phyloP scores from a whole-genome alignment of 2,797 vertebrate species.

The Micromesistius poutassou region DNA sequence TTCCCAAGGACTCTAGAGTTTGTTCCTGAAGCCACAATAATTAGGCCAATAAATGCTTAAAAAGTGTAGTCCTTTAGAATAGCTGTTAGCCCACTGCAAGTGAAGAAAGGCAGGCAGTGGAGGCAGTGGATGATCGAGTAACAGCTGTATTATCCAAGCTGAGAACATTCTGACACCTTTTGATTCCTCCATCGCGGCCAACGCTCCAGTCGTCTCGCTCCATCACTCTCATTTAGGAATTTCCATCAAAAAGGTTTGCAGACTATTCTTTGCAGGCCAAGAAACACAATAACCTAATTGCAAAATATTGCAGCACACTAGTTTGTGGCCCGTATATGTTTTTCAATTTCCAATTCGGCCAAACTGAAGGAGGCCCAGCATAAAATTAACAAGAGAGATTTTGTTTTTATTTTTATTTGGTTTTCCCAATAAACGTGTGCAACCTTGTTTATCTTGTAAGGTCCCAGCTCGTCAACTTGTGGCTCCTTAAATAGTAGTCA shows the following conservation, averaged over 20 bases:
- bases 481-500: conserved; percentile 24
- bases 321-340: conserved; percentile 27
- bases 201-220: conserved; percentile 26
- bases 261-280: conserved; percentile 34
- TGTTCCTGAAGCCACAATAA: conserved; percentile 41
- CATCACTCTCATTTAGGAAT: conserved; percentile 32
- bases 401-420: conserved; percentile 20
- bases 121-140: conserved; percentile 40
- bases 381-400: conserved; percentile 23
- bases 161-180: conserved; percentile 40
- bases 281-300: conserved; percentile 43
- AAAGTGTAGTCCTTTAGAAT: conserved; percentile 43
- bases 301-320: conserved; percentile 36
- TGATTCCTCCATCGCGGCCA: conserved; percentile 21
- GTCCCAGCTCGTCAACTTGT: conserved; percentile 22
- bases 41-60: conserved; percentile 51
- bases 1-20: conserved; percentile 32
- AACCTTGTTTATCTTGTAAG: conserved; percentile 26
- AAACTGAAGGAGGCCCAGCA: conserved; percentile 33
- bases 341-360: conserved; percentile 37
- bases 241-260: conserved; percentile 40
- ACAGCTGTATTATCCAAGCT: conserved; percentile 40
- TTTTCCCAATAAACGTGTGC: conserved; percentile 38
- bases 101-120: conserved; percentile 33
- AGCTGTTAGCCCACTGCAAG: conserved; percentile 20